Conservation (phyloP, 2,888 invertebrate genomes). For the Sturmia bella region DNA sequence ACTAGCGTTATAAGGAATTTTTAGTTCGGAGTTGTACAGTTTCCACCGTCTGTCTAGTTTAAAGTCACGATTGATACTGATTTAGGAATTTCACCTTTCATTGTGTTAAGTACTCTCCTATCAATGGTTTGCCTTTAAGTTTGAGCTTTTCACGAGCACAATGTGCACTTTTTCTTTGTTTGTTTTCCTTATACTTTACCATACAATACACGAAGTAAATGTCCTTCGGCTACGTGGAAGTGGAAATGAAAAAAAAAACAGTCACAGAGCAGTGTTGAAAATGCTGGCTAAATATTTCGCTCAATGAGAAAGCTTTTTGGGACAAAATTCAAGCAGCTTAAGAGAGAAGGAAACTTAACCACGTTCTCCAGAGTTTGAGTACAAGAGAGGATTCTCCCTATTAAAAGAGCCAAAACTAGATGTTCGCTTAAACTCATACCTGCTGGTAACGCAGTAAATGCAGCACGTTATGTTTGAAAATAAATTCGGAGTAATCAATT, state of each 20-base stretch:
- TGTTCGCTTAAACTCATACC: not conserved
- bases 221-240: conserved; percentile 62
- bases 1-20: conserved; percentile 14
- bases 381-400: conserved; percentile 5
- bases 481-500: too few species aligned
- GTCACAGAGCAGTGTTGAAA: conserved; percentile 23
- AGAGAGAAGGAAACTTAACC: not conserved
- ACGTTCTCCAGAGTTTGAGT: not conserved
- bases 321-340: conserved; percentile 46
- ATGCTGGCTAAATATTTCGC: conserved; percentile 52
- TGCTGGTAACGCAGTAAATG: conserved; percentile 12
- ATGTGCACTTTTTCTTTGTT: conserved; percentile 52
- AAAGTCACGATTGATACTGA: conserved; percentile 75
- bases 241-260: conserved; percentile 6
- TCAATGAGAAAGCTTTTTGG: conserved; percentile 66
- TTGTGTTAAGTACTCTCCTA: conserved; percentile 68
- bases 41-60: conserved; percentile 65
- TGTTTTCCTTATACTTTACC: conserved; percentile 47
- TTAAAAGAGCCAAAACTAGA: conserved; percentile 1
- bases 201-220: conserved; percentile 63
- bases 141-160: conserved; percentile 55
- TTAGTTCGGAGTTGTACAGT: conserved; percentile 5
- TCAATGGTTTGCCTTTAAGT: conserved; percentile 52
- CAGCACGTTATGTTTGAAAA: too few species aligned
- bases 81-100: conserved; percentile 75